Conservation (phyloP, 2,888 invertebrate species). For the Seira sanloemensis region DNA sequence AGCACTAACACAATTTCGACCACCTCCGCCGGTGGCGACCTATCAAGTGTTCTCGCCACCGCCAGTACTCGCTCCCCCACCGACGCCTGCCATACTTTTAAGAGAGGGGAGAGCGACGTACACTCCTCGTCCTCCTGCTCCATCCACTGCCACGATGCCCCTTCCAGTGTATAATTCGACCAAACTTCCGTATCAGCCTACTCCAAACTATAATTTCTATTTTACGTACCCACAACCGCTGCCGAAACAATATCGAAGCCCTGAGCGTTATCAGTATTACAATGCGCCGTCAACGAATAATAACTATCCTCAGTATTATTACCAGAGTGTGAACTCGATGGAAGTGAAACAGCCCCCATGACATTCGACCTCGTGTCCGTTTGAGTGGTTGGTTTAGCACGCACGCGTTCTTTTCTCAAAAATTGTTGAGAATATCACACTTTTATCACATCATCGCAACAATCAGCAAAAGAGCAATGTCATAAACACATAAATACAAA, state of each 20-base stretch:
- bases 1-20: slow-evolving; percentile 12
- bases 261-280: slow-evolving; percentile 3
- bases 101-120: not conserved
- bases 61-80: not conserved
- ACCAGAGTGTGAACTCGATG: slow-evolving; percentile 22
- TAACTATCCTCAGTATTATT: slow-evolving; percentile 40
- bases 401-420: not conserved
- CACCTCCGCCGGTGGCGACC: not conserved
- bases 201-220: slow-evolving; percentile 58
- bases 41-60: not conserved
- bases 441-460: not conserved
- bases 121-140: not conserved
- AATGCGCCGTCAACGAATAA: slow-evolving; percentile 42
- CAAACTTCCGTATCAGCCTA: slow-evolving; percentile 56
- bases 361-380: slow-evolving; percentile 48
- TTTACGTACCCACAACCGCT: slow-evolving; percentile 65
- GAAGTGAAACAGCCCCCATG: slow-evolving; percentile 56
- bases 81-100: slow-evolving; percentile 30
- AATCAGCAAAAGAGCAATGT: not conserved
- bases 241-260: slow-evolving; percentile 44
- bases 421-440: not conserved
- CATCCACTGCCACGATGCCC: slow-evolving; percentile 31
- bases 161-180: slow-evolving; percentile 60
- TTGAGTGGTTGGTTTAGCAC: slow-evolving; percentile 59
- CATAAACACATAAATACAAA: not conserved